Base-by-base conservation (phyloP, 2,113 vertebrate genomes). In the Leucopternis melanops region DNA sequence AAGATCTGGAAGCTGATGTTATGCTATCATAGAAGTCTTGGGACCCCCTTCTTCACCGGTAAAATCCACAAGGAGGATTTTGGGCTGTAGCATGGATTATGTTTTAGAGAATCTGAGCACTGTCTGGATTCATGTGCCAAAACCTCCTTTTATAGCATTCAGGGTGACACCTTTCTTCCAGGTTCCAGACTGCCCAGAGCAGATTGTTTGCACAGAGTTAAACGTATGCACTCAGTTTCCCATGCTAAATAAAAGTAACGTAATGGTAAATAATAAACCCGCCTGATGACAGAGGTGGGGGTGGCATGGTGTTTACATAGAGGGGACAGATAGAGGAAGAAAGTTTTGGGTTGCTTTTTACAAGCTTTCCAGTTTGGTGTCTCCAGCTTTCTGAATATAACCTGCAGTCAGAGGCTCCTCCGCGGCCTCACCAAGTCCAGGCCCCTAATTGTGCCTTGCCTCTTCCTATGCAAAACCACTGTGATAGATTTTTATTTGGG, bases 341-440 rank as follows among this genome's bases (percentile, higher is more conserved):
- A 85, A 42, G 47, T 42, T 93, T 70, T 89, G 32, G 0, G 31
- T 90, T 82, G 32, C 50, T 91, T 91, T 93, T 67, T 50, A 29
- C 47, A 87, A 74, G 58, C 19, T 14, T 71, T 91, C 86, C 78
- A 95, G 91, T 93, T 95, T 89, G 71, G 50, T 97, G 85, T 94
- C 79, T 95, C 89, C 70, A 79, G 75, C 84, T 92, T 58, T 88
- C 90, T 96, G 93, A 96, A 95, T 95, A 87, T 79, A 96, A 94
- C 44, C 17, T 88, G 86, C 40, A 86, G 50, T 58, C 14, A 15
- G 71, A 95, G 92, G 57, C 87, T 95, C 47, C 65, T 97, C 88
- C 36, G 11, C 27, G 63, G 69, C 59, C 62, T 93, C 72, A 45
- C 16, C 11, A 44, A n/a, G 32, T 71, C 88, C 87, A 83, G 54